These are phyloP conservation scores for Nesometra sesokonis DNA, from an alignment of 35 echinoderm and acorn worm species.

Conservation along the genomic window DNA sequence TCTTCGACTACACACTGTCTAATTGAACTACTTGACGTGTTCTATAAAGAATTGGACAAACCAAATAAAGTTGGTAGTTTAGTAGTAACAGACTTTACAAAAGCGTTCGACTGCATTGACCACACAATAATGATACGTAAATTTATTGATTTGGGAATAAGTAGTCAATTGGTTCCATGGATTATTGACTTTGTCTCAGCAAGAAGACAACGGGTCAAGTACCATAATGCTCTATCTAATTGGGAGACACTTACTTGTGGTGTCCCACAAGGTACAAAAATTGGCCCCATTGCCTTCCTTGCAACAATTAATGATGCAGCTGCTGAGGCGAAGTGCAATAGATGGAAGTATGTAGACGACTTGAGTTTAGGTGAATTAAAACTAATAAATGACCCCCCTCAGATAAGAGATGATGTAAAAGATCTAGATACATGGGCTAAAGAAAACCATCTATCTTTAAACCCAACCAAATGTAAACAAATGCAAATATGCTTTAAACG, in stretches of 20 bases:
- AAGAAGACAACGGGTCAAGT: neutral
- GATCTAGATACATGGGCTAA: too few species aligned
- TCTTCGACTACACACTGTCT: neutral
- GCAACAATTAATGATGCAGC: neutral
- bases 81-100: neutral
- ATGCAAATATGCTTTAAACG: too few species aligned
- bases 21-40: neutral
- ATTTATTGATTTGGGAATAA: neutral
- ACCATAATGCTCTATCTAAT: neutral
- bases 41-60: neutral
- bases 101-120: neutral
- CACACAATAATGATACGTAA: neutral
- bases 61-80: neutral
- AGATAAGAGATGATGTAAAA: too few species aligned
- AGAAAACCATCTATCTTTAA: too few species aligned
- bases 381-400: too few species aligned
- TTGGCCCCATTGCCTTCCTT: neutral
- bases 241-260: neutral
- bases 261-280: neutral
- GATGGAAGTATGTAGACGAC: neutral
- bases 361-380: neutral
- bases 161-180: neutral
- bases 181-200: neutral
- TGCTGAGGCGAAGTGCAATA: neutral
- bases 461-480: too few species aligned